phyloP scores from a whole-genome alignment of 2,113 vertebrate species.

The Asarcornis scutulata region DNA sequence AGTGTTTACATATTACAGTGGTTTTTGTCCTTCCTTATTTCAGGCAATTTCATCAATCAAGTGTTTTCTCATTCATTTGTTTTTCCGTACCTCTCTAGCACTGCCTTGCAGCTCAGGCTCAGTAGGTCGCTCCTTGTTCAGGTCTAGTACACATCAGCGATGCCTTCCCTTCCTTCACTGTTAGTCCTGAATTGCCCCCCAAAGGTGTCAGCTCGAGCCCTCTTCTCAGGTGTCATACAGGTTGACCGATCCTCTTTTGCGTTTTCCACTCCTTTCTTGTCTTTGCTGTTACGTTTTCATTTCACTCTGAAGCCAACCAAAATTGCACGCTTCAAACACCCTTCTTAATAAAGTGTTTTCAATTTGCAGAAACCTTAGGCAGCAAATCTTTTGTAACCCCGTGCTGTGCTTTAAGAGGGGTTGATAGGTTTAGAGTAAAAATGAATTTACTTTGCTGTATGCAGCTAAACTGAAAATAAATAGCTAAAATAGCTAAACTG shows the following conservation, averaged over 20 bases:
- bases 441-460: neutral
- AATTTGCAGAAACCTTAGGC: neutral
- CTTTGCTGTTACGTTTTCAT: neutral
- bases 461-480: neutral
- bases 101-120: neutral
- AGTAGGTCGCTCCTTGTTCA: neutral
- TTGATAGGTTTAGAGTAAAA: neutral
- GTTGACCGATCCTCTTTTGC: fast-evolving
- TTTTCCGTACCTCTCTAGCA: neutral
- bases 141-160: neutral
- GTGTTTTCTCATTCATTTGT: neutral
- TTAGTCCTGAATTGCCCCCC: neutral
- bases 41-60: neutral
- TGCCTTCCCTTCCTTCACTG: neutral
- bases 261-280: neutral
- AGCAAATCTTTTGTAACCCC: neutral
- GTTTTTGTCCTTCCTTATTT: neutral
- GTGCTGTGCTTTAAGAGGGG: neutral
- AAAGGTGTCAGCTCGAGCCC: fast-evolving
- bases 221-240: fast-evolving
- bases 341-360: neutral
- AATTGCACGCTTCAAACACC: neutral
- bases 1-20: neutral
- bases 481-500: neutral
- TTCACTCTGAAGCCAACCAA: neutral